phyloP scores from a whole-genome alignment of 2,888 invertebrate genomes.

The Xylota segnis region DNA sequence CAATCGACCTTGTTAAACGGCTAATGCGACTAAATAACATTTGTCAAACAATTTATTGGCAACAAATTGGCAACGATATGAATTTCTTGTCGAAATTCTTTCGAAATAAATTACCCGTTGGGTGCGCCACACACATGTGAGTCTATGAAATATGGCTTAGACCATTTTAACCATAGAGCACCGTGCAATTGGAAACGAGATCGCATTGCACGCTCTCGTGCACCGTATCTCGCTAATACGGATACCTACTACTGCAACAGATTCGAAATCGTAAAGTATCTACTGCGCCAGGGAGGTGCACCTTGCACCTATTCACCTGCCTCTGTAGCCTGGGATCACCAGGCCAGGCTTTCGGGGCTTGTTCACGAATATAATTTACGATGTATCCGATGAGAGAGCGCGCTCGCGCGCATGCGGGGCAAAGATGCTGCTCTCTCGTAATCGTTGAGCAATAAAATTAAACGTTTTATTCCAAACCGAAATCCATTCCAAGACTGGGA shows the following conservation, averaged over 20 bases:
- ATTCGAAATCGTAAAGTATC: constrained; percentile 40
- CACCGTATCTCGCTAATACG: constrained; percentile 15
- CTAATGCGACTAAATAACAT: constrained; percentile 24
- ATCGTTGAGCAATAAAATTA: constrained; percentile 70
- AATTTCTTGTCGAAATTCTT: constrained; percentile 16
- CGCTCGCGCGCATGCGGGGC: constrained; percentile 46
- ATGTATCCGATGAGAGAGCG: constrained; percentile 17
- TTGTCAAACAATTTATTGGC: constrained; percentile 58
- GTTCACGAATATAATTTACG: constrained; percentile 59
- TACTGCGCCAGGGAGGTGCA: constrained; percentile 36
- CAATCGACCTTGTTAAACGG: constrained; percentile 33
- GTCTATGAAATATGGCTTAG: constrained; percentile 15
- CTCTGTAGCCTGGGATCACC: constrained; percentile 4
- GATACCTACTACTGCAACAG: constrained; percentile 12
- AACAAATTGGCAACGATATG: constrained; percentile 31
- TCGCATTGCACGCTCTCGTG: constrained; percentile 55
- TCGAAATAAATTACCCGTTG: constrained; percentile 40
- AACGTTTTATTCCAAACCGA: constrained; percentile 66
- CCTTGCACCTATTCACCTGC: constrained; percentile 37
- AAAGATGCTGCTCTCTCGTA: constrained; percentile 45
- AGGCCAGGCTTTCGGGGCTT: constrained; percentile 12
- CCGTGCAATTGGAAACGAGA: constrained; percentile 14
- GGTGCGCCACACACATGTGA: constrained; percentile 37
- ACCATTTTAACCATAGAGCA: background rate
- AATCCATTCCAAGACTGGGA: constrained; percentile 43